These are phyloP conservation scores for Brachynemurus nebulosus DNA, from an alignment of 2,888 invertebrate genomes.

Conservation along the genomic window DNA sequence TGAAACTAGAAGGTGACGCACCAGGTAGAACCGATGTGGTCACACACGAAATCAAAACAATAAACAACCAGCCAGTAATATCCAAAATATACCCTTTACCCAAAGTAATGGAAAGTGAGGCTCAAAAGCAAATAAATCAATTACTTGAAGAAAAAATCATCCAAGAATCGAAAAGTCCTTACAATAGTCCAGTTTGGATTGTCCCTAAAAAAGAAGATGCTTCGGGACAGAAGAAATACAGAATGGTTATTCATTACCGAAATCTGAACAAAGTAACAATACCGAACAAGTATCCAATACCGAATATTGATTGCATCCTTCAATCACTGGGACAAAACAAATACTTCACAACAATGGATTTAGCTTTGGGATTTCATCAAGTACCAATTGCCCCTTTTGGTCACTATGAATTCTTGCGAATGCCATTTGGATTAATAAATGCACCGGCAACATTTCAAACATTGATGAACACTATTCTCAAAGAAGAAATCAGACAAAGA, in stretches of 20 bases:
- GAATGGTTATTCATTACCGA: not conserved
- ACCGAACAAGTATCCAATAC: not conserved
- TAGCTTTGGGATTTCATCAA: not conserved
- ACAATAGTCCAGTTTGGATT: not conserved
- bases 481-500: conserved; percentile 15
- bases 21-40: not conserved
- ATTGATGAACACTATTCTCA: conserved; percentile 22
- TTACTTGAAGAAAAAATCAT: not conserved
- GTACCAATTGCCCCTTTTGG: conserved; percentile 7
- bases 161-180: not conserved
- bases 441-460: conserved; percentile 23
- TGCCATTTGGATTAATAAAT: conserved; percentile 21
- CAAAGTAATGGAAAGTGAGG: not conserved
- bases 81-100: not conserved
- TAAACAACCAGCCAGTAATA: not conserved
- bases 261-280: not conserved
- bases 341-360: not conserved
- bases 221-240: not conserved
- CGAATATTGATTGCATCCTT: not conserved
- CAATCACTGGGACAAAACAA: not conserved
- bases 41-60: not conserved
- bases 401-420: conserved; percentile 15
- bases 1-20: not conserved
- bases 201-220: not conserved
- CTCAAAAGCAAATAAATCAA: not conserved